These are phyloP conservation scores for Aegotheles bennettii DNA, from an alignment of 2,113 vertebrate genomes.

Conservation along the genomic window DNA sequence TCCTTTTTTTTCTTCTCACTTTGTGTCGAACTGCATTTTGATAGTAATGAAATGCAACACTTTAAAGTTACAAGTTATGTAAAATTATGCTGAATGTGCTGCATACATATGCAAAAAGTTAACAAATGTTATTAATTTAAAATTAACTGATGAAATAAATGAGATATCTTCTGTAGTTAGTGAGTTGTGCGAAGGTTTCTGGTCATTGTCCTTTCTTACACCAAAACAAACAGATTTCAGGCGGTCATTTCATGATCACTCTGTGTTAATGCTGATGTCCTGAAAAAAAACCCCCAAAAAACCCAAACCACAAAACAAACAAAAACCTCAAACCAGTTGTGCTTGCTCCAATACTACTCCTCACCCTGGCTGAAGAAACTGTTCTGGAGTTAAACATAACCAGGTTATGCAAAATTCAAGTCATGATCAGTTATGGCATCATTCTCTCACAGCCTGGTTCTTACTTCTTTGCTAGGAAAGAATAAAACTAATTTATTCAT, in stretches of 20 bases:
- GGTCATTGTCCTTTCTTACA: background rate
- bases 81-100: conserved; percentile 47
- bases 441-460: background rate
- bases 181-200: conserved; percentile 15
- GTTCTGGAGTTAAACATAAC: background rate
- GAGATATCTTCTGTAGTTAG: conserved; percentile 61
- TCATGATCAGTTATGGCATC: background rate
- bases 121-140: conserved; percentile 60
- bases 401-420: background rate
- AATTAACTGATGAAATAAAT: conserved; percentile 54
- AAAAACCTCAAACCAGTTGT: background rate
- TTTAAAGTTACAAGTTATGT: conserved; percentile 23
- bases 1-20: background rate
- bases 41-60: conserved; percentile 23
- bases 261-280: background rate
- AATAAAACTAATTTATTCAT: background rate
- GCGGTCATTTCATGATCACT: background rate
- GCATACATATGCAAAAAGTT: conserved; percentile 44
- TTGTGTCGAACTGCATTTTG: conserved; percentile 26
- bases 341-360: background rate
- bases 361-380: background rate
- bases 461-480: background rate
- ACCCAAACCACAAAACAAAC: background rate
- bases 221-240: background rate
- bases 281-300: background rate